Conservation (phyloP, 2,113 vertebrate genomes). For the Dasyprocta punctata region DNA sequence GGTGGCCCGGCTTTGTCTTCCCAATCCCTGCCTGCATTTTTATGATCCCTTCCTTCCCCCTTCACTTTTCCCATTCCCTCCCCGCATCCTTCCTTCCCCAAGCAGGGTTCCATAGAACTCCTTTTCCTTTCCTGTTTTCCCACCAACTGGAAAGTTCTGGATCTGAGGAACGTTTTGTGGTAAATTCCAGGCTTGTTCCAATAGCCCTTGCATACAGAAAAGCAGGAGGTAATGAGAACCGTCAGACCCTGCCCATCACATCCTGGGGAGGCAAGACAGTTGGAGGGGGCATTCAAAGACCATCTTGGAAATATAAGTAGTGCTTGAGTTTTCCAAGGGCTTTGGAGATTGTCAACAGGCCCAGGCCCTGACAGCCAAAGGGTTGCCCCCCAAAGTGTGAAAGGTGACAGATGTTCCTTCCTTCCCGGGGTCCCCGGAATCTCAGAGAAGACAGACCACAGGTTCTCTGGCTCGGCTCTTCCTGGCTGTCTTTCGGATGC, state of each 20-base stretch:
- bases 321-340: not conserved
- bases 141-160: constrained; percentile 34
- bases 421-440: not conserved
- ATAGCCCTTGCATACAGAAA: not conserved
- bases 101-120: not conserved
- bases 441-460: not conserved
- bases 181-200: constrained; percentile 10
- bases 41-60: not conserved
- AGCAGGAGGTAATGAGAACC: not conserved
- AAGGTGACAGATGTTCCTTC: not conserved
- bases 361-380: not conserved
- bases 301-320: not conserved
- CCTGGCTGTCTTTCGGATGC: not conserved
- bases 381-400: not conserved
- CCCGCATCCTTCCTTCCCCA: not conserved
- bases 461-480: not conserved
- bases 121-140: constrained; percentile 56
- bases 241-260: not conserved
- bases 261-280: not conserved
- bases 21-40: not conserved
- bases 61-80: not conserved
- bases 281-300: not conserved
- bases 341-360: not conserved
- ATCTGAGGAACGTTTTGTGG: not conserved
- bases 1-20: not conserved